phyloP scores from a whole-genome alignment of 2,797 vertebrate species.

The Cuniculus paca region DNA sequence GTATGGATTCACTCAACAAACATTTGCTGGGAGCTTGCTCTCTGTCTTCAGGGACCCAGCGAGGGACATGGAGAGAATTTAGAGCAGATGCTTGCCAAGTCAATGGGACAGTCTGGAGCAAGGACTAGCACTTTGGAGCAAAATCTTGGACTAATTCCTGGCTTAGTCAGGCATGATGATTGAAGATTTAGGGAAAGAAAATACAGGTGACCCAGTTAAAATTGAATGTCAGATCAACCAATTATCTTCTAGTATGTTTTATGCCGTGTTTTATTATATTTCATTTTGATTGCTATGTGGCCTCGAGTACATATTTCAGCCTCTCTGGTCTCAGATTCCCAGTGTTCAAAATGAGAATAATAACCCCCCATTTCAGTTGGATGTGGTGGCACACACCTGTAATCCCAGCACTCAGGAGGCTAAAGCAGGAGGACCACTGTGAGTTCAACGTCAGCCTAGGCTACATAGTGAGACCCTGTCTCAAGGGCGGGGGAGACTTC shows the following conservation, averaged over 20 bases:
- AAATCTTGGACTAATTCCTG: not conserved
- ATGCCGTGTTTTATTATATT: not conserved
- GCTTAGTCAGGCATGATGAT: not conserved
- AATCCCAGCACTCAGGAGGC: not conserved
- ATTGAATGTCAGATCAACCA: not conserved
- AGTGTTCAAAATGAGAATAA: not conserved
- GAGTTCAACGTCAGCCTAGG: not conserved
- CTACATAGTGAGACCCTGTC: not conserved
- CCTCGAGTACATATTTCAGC: not conserved
- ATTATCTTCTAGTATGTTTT: not conserved
- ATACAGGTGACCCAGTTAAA: not conserved
- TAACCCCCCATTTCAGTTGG: not conserved
- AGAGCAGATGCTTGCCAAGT: not conserved
- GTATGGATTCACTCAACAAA: not conserved
- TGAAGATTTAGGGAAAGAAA: conserved; percentile 4
- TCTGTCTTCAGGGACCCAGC: not conserved
- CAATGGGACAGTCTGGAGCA: not conserved
- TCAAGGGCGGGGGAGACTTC: not conserved
- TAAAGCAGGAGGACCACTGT: not conserved
- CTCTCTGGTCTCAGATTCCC: not conserved
- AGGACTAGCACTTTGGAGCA: not conserved
- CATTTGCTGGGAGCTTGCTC: not conserved
- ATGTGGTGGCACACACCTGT: not conserved
- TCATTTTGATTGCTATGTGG: not conserved
- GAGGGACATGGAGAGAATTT: not conserved